Conservation (phyloP, 2,888 invertebrate genomes). For the Azorinus chamasolen region DNA sequence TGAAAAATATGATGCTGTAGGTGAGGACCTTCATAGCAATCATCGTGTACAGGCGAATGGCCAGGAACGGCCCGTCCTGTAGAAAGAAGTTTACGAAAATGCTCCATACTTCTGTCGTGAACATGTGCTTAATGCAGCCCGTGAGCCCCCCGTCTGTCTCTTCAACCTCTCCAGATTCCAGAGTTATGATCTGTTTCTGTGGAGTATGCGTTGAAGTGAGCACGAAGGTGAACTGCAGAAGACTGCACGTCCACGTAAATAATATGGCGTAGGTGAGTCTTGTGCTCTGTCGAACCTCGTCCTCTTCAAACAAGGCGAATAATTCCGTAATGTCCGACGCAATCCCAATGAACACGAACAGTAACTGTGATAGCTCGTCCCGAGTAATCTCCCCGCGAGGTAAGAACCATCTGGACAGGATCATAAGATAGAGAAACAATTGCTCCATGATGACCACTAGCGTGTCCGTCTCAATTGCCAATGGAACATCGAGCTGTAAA, state of each 20-base stretch:
- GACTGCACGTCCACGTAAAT: constrained; percentile 80
- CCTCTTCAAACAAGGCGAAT: constrained; percentile 75
- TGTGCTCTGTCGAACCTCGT: constrained; percentile 84
- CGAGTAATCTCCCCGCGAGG: constrained; percentile 71
- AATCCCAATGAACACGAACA: constrained; percentile 85
- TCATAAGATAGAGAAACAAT: constrained; percentile 69
- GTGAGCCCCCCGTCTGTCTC: neutral
- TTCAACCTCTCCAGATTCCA: constrained; percentile 4
- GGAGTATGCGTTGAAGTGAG: constrained; percentile 70
- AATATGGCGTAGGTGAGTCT: constrained; percentile 88
- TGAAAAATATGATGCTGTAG: constrained; percentile 83
- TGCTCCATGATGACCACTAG: constrained; percentile 74
- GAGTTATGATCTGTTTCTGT: constrained; percentile 49
- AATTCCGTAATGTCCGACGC: constrained; percentile 80
- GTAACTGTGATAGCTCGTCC: constrained; percentile 77
- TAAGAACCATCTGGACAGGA: constrained; percentile 74
- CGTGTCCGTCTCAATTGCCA: constrained; percentile 64
- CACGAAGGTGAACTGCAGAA: constrained; percentile 87
- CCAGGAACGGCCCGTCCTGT: constrained; percentile 73
- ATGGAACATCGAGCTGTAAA: neutral
- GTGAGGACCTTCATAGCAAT: constrained; percentile 90
- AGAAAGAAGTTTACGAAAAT: constrained; percentile 84
- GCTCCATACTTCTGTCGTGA: constrained; percentile 86
- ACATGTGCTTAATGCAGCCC: constrained; percentile 41
- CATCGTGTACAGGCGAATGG: constrained; percentile 90